Conservation (phyloP, 2,113 vertebrate genomes). For the Rhinogobius similis region DNA sequence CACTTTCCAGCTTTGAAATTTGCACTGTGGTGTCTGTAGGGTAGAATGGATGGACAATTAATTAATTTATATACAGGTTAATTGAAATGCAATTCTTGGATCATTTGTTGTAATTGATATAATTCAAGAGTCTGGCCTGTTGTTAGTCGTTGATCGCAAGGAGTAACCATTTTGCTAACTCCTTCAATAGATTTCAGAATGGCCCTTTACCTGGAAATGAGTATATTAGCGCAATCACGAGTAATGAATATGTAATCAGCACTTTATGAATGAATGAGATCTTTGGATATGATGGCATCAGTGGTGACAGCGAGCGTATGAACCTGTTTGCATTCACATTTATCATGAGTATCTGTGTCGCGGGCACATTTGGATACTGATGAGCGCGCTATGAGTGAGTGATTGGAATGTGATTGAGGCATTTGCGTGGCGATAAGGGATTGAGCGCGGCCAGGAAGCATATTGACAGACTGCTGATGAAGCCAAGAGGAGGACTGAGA, state of each 20-base stretch:
- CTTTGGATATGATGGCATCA: slow-evolving; percentile 17
- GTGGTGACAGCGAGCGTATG: slow-evolving; percentile 28
- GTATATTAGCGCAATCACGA: slow-evolving; percentile 35
- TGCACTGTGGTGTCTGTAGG: too few species aligned
- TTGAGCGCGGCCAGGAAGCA: slow-evolving; percentile 61
- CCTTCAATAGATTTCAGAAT: background rate
- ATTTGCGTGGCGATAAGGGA: slow-evolving; percentile 75
- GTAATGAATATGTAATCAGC: slow-evolving; percentile 45
- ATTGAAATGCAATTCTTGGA: background rate
- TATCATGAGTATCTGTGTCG: slow-evolving; percentile 33
- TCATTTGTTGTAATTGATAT: background rate
- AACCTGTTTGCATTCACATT: slow-evolving; percentile 36
- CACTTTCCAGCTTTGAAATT: too few species aligned
- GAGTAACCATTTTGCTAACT: background rate
- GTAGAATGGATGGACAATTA: too few species aligned
- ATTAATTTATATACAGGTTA: too few species aligned
- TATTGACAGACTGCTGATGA: slow-evolving; percentile 82
- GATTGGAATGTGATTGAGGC: slow-evolving; percentile 80
- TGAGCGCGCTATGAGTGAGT: slow-evolving; percentile 65
- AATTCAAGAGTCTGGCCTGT: background rate
- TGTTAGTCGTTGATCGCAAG: background rate
- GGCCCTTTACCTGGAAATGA: slow-evolving; percentile 11
- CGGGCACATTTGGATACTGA: slow-evolving; percentile 49
- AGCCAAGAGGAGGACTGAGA: slow-evolving; percentile 54
- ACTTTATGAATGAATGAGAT: slow-evolving; percentile 29